Conservation (phyloP, 2,888 invertebrate species). For the Xestoiulus laeticollis region DNA sequence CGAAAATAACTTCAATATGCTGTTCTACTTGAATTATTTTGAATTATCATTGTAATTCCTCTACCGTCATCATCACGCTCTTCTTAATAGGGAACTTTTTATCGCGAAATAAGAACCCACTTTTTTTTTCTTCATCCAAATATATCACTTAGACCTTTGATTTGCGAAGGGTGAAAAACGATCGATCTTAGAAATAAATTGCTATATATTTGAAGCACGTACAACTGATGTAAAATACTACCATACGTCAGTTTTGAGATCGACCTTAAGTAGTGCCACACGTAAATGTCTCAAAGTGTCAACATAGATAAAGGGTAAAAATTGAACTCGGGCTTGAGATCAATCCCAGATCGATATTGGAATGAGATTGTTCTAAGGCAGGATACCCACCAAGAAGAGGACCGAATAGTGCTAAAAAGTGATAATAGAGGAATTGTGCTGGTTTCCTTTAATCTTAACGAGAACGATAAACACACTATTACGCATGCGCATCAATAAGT, state of each 20-base stretch:
- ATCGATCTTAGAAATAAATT: constrained; percentile 3
- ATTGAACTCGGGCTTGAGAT: too few relatives aligned
- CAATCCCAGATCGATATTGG: too few relatives aligned
- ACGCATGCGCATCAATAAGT: too few relatives aligned
- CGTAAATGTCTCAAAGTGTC: too few relatives aligned
- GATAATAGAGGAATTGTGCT: too few relatives aligned
- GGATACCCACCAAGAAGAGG: too few relatives aligned
- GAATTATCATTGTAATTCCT: constrained; percentile 22
- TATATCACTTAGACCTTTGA: constrained; percentile 24
- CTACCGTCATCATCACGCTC: constrained; percentile 35
- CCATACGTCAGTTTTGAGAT: background rate
- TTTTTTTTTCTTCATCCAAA: background rate
- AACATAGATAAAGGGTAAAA: background rate
- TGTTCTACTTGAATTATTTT: constrained; percentile 43
- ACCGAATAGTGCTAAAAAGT: too few relatives aligned
- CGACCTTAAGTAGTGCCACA: background rate
- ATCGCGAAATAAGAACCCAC: constrained; percentile 10
- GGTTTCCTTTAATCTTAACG: too few relatives aligned
- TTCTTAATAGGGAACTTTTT: background rate
- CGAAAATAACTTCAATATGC: constrained; percentile 41
- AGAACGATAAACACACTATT: too few relatives aligned
- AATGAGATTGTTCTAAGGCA: too few relatives aligned
- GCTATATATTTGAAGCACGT: background rate
- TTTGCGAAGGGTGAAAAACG: constrained; percentile 5
- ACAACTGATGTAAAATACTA: background rate